Conservation (phyloP, 1,140 invertebrate genomes). For the Reticulitermes speratus region DNA sequence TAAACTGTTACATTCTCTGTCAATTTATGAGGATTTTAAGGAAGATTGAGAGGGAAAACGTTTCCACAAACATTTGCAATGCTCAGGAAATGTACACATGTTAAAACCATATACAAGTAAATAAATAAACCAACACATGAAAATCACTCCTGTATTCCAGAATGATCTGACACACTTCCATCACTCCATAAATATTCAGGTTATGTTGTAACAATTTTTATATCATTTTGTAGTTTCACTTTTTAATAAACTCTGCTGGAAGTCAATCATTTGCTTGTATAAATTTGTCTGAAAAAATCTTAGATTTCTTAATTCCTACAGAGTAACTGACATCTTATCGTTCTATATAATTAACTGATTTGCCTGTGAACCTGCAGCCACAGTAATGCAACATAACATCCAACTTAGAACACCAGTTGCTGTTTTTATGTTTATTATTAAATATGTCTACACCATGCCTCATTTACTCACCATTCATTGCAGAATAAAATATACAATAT, state of each 20-base stretch:
- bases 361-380: neutral
- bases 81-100: neutral
- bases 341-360: neutral
- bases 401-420: neutral
- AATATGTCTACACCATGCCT: constrained; percentile 6
- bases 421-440: neutral
- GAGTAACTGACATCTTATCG: neutral
- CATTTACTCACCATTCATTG: neutral
- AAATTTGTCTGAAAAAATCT: neutral
- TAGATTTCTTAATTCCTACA: neutral
- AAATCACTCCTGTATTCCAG: neutral
- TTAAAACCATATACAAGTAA: neutral
- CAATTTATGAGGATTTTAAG: neutral
- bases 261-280: neutral
- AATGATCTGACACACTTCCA: neutral
- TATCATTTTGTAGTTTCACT: constrained; percentile 1
- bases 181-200: neutral
- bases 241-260: constrained; percentile 19
- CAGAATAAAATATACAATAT: constrained; percentile 5
- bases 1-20: neutral
- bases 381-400: neutral
- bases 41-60: neutral
- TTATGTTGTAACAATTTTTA: neutral
- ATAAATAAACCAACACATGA: neutral
- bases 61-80: neutral